Evolutionary conservation across 2,888 invertebrate species (phyloP).

Genomic region (Sicus ferrugineus): DNA sequence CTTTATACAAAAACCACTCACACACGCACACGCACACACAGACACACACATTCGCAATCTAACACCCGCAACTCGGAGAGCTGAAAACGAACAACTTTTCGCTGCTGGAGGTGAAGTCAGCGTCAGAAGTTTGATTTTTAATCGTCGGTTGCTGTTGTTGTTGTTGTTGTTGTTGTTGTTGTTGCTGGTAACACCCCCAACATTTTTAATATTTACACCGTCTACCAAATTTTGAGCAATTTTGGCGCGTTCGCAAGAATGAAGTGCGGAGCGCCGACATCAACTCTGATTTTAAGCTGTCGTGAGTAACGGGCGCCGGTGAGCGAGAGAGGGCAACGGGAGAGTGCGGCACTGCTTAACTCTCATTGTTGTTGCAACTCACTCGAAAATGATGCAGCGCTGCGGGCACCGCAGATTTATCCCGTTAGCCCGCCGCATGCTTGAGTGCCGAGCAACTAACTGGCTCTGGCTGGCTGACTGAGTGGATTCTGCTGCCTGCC

Average conservation of each 20-base stretch:
- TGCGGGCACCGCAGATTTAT: conserved; percentile 9
- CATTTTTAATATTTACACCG: conserved; percentile 29
- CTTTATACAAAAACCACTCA: conserved; percentile 5
- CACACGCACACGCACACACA: background rate
- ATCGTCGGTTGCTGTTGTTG: conserved; percentile 24
- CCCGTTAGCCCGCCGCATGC: background rate
- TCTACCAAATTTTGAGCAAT: conserved; percentile 21
- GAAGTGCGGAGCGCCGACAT: conserved; percentile 3
- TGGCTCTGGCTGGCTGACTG: too few species aligned
- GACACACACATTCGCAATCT: background rate
- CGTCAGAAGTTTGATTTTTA: conserved; percentile 21
- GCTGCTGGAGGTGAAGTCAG: conserved; percentile 19
- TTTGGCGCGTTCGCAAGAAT: conserved; percentile 18
- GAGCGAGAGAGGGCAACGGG: background rate
- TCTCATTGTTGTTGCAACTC: background rate
- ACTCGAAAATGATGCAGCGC: background rate
- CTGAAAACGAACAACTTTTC: conserved; percentile 2
- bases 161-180: background rate
- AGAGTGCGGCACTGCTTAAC: background rate
- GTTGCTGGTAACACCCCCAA: background rate
- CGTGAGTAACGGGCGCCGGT: too few species aligned
- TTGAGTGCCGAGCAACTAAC: background rate
- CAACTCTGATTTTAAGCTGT: conserved; percentile 3
- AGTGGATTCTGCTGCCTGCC: background rate
- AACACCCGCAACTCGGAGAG: background rate